These are phyloP conservation scores for Oreochromis tanganicae DNA, from an alignment of 2,113 vertebrate species.

Conservation along the genomic window DNA sequence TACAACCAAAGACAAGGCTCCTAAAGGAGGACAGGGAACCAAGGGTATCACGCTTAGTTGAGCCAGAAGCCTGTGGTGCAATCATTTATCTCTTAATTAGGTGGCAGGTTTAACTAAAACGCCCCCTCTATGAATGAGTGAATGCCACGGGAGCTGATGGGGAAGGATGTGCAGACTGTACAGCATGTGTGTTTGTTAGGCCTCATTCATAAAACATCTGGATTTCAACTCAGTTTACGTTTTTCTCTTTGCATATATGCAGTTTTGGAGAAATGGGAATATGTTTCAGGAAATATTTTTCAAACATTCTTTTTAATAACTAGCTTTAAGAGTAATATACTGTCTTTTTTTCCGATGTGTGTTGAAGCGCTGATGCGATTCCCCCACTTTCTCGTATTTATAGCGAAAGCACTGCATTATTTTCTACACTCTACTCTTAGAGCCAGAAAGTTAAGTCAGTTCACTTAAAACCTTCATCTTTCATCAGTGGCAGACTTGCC, in stretches of 20 bases:
- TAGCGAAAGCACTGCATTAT: neutral
- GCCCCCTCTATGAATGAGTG: neutral
- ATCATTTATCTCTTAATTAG: constrained; percentile 50
- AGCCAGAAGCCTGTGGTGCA: constrained; percentile 16
- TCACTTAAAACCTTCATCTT: neutral
- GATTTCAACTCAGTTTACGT: neutral
- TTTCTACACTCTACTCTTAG: neutral
- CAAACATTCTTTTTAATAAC: neutral
- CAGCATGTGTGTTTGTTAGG: neutral
- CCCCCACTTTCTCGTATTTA: neutral
- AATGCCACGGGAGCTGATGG: constrained; percentile 5
- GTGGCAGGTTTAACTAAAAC: constrained; percentile 19
- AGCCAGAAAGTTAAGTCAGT: neutral
- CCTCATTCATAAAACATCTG: neutral
- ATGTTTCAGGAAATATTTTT: neutral
- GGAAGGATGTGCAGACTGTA: neutral
- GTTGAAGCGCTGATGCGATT: neutral
- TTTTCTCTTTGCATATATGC: neutral
- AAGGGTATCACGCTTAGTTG: constrained; percentile 28
- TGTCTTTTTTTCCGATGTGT: neutral
- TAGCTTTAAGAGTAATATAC: neutral
- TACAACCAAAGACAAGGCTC: constrained; percentile 4
- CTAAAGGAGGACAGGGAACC: neutral
- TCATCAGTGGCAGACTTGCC: neutral
- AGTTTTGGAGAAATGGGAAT: neutral